A percentile compares a stretch with the other conserved stretches of the same genome.
phyloP scores from a whole-genome alignment of 2,888 invertebrate species.

The Thyatira batis region DNA sequence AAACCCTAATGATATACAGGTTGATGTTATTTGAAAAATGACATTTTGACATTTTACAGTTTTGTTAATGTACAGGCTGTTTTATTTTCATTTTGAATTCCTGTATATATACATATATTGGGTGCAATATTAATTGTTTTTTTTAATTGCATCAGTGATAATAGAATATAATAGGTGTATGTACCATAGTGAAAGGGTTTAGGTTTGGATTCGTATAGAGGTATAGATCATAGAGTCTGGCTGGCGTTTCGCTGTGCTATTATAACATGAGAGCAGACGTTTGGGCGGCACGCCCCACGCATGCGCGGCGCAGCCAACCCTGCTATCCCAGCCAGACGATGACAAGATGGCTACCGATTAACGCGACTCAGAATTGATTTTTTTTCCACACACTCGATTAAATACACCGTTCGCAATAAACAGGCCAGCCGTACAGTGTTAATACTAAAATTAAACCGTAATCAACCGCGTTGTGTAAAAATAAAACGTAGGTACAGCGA shows the following conservation, averaged over 20 bases:
- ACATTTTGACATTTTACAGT: not conserved
- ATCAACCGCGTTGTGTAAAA: not conserved
- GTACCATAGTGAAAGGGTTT: not conserved
- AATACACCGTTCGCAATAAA: slow-evolving; percentile 37
- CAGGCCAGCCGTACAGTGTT: slow-evolving; percentile 21
- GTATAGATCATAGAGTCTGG: not conserved
- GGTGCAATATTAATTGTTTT: too few relatives aligned
- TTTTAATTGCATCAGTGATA: not conserved
- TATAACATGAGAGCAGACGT: slow-evolving; percentile 25
- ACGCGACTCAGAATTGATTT: slow-evolving; percentile 70
- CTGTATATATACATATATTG: too few relatives aligned
- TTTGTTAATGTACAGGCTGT: not conserved
- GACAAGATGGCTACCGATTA: slow-evolving; percentile 67
- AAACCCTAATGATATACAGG: not conserved
- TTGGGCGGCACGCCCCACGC: slow-evolving; percentile 55
- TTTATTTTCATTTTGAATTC: not conserved
- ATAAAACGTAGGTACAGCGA: not conserved
- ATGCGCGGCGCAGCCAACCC: slow-evolving; percentile 55
- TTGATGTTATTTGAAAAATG: not conserved
- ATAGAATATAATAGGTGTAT: not conserved
- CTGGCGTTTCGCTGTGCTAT: slow-evolving; percentile 4
- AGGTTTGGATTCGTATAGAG: not conserved
- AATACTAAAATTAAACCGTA: slow-evolving; percentile 9
- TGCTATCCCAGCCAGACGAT: slow-evolving; percentile 50
- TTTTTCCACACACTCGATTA: slow-evolving; percentile 59